A percentile compares a stretch with the other conserved stretches of the same genome.
These are phyloP conservation scores for Drosophila eugracilis DNA, from an alignment of 1,140 invertebrate genomes.

Conservation along the genomic window DNA sequence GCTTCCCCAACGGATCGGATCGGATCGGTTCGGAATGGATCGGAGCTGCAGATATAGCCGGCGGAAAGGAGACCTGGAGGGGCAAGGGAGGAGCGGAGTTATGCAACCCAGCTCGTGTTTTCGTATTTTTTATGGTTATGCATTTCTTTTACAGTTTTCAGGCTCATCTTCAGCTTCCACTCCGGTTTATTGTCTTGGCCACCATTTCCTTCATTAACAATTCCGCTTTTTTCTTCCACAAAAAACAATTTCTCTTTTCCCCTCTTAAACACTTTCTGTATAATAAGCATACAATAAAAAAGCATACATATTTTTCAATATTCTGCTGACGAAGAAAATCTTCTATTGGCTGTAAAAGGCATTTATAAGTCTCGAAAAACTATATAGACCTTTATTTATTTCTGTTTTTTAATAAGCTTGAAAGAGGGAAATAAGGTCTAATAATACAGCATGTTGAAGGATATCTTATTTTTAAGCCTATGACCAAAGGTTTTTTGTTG, in stretches of 20 bases:
- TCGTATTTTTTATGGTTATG: constrained; percentile 69
- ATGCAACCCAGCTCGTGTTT: constrained; percentile 40
- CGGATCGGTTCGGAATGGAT: too few species aligned
- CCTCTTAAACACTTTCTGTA: too few species aligned
- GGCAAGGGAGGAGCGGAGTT: constrained; percentile 28
- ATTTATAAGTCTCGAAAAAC: background rate
- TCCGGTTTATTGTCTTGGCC: constrained; percentile 49
- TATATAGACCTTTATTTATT: background rate
- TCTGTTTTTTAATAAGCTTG: background rate
- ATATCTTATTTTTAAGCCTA: too few species aligned
- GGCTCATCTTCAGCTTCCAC: constrained; percentile 67
- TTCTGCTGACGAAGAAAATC: background rate
- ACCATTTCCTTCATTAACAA: constrained; percentile 80
- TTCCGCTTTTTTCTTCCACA: constrained; percentile 64
- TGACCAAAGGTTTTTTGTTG: too few species aligned
- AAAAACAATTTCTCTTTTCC: constrained; percentile 65
- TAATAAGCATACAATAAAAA: too few species aligned
- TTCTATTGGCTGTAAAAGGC: background rate
- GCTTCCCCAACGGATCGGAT: too few species aligned
- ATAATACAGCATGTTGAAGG: too few species aligned
- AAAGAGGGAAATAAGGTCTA: too few species aligned
- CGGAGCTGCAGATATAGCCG: constrained; percentile 35
- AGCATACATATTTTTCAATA: background rate
- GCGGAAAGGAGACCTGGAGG: constrained; percentile 13
- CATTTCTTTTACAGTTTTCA: constrained; percentile 73